Percentiles rank a stretch among this genome's conserved stretches.
Evolutionary conservation across 2,888 invertebrate genomes (phyloP).

Genomic region (Siphlonurus alternatus): DNA sequence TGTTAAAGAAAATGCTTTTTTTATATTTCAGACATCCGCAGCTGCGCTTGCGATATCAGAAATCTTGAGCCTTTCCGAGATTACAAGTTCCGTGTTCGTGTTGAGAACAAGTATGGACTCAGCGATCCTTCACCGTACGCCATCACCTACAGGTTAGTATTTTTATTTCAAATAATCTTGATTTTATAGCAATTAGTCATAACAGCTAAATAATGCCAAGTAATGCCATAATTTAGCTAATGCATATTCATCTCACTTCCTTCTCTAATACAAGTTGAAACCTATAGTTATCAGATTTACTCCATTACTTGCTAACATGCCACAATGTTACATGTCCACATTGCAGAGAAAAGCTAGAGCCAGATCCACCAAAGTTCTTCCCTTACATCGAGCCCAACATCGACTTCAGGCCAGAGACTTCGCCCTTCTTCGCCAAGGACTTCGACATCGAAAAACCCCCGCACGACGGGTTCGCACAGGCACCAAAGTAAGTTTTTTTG

Average conservation of each 20-base stretch:
- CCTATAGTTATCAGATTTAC: no score
- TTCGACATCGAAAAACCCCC: conserved; percentile 79
- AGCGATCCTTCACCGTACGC: conserved; percentile 92
- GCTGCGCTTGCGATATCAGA: conserved; percentile 76
- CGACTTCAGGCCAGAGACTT: conserved; percentile 68
- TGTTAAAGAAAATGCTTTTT: background rate
- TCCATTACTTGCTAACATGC: no score
- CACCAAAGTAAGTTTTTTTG: conserved; percentile 35
- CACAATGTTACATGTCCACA: no score
- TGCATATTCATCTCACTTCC: no score
- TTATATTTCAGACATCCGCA: conserved; percentile 39
- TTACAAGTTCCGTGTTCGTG: conserved; percentile 88
- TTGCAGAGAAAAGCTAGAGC: conserved; percentile 51
- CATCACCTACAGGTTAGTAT: conserved; percentile 44
- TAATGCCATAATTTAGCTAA: no score
- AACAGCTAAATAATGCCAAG: background rate
- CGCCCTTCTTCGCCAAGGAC: conserved; percentile 80
- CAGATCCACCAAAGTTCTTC: conserved; percentile 59
- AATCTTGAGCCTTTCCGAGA: conserved; percentile 85
- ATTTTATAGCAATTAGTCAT: background rate
- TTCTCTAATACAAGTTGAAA: no score
- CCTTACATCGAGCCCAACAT: conserved; percentile 65
- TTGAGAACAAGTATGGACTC: conserved; percentile 91
- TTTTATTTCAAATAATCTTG: background rate
- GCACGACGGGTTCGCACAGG: conserved; percentile 66